phyloP scores from a whole-genome alignment of 1,140 invertebrate genomes.

The Cylas formicarius region DNA sequence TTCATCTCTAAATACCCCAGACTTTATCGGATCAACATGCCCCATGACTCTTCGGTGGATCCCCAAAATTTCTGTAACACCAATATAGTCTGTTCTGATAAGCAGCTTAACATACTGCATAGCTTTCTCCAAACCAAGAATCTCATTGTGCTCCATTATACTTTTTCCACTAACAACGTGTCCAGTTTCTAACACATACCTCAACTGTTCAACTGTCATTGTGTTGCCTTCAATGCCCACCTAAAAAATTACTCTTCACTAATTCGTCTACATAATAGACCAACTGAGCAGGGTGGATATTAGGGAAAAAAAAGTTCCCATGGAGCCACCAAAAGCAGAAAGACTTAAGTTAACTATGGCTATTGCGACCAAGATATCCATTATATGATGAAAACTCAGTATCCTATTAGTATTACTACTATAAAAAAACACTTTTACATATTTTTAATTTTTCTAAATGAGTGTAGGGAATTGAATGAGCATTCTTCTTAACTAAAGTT shows the following conservation, averaged over 20 bases:
- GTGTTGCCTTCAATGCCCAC: conserved; percentile 96
- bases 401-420: no score
- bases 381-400: no score
- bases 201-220: conserved; percentile 87
- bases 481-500: no score
- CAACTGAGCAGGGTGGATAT: background rate
- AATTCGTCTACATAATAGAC: background rate
- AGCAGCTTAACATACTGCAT: conserved; percentile 92
- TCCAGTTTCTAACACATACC: conserved; percentile 87
- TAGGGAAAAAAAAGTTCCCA: no score
- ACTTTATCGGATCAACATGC: conserved; percentile 83
- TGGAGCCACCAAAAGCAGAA: no score
- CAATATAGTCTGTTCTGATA: conserved; percentile 61
- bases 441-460: no score
- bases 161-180: conserved; percentile 91
- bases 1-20: conserved; percentile 64
- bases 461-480: no score
- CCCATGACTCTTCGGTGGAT: conserved; percentile 90
- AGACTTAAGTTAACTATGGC: no score
- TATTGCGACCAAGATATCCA: no score
- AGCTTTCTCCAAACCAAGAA: conserved; percentile 87
- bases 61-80: conserved; percentile 80
- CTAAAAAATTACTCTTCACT: conserved; percentile 16
- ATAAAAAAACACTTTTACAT: no score
- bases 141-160: conserved; percentile 95